phyloP scores from a whole-genome alignment of 2,888 invertebrate genomes.

The Petrolisthes manimaculis region DNA sequence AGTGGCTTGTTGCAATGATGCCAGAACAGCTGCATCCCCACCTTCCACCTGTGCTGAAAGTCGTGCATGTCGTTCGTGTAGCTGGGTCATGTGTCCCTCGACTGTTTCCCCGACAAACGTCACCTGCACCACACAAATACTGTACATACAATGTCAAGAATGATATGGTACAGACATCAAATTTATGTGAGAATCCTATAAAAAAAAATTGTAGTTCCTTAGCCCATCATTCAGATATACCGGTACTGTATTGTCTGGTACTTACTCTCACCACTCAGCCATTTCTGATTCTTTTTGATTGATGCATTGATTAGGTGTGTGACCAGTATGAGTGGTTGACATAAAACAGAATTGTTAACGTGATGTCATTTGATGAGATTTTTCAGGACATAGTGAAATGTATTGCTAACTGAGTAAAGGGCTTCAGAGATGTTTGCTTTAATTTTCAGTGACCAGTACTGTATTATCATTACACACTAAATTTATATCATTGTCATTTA shows the following conservation, averaged over 20 bases:
- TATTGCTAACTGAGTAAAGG: too few relatives aligned
- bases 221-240: too few relatives aligned
- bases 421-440: too few relatives aligned
- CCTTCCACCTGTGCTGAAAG: conserved; percentile 27
- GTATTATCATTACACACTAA: not conserved
- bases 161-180: not conserved
- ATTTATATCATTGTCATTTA: not conserved
- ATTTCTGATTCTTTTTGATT: too few relatives aligned
- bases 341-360: too few relatives aligned
- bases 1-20: conserved; percentile 8
- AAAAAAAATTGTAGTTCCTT: too few relatives aligned
- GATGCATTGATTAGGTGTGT: too few relatives aligned
- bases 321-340: too few relatives aligned
- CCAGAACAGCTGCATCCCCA: not conserved
- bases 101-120: conserved; percentile 47
- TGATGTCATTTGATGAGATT: too few relatives aligned
- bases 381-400: too few relatives aligned
- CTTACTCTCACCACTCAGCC: too few relatives aligned
- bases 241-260: not conserved
- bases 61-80: conserved; percentile 33
- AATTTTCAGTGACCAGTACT: too few relatives aligned
- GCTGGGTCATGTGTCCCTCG: conserved; percentile 43
- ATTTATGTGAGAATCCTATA: not conserved
- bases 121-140: not conserved
- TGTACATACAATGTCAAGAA: not conserved